Evolutionary conservation across 2,888 invertebrate species (phyloP), one percentile per base, ranked within the genome.

Genomic region (Meiosimyza decipiens): DNA sequence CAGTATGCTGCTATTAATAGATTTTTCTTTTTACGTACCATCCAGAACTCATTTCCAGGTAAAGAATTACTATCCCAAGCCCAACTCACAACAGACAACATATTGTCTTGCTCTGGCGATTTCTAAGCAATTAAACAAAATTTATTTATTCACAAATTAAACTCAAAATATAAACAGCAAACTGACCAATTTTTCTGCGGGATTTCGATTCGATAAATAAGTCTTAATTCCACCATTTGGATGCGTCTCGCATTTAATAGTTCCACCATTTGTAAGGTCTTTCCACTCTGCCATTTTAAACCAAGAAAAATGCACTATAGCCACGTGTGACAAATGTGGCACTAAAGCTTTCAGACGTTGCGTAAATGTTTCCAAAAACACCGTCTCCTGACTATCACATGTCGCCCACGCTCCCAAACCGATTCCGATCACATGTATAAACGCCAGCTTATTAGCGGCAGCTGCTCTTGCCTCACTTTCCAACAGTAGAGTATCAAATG

Each of bases 31-130:
- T 55, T 12, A 71, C 75, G 85, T 71, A 89, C 89, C 78, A 84
- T 83, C 93, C 93, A 93, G 82, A 91, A 93, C 80, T 93, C 93
- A 79, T 93, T 93, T 62, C 93, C 93, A 1, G 93, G 93, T 72
- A 92, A 88, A 0, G 93, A 90, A 80, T 93, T 93, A 9, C 92
- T 91, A 81, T 93, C 93, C 91, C 92, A 92, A 15, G 72, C 72
- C 63, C 68, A 72, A 1, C 63, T 68, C n/a, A 72, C 68, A 16
- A 72, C 16, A 3, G 68, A 55, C n/a, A 72, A 16, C 72, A 72
- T 72, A 28, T 72, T 47, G 16, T 81, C 74, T 82, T 73, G 86
- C 85, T 52, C 78, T 1, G 78, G 77, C 1, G 71, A 64, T 40
- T 76, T 74, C 69, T 75, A 47, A 5, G 28, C 22, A 15, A 64